Evolutionary conservation across 2,113 vertebrate genomes (phyloP), one percentile per base, ranked within the genome.

Genomic region (Loxodonta africana): DNA sequence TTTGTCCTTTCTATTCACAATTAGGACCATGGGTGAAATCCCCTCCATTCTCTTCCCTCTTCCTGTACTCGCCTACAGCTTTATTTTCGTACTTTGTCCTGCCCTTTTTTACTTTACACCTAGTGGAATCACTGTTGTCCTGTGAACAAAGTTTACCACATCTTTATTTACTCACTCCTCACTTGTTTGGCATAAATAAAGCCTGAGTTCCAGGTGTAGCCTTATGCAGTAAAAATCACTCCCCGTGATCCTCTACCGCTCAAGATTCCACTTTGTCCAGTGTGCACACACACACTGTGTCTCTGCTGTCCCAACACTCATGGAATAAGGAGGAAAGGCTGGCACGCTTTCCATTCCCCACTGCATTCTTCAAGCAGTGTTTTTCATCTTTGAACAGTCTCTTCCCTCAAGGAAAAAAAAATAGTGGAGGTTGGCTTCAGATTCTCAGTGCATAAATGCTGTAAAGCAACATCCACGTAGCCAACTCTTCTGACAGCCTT

Each of bases 361-460:
- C 74, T 20, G 10, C 8, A 10, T 76, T 62, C 86, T 81, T 82
- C 41, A 86, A 25, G 62, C 17, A 28, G 12, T 53, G 18, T 10
- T 95, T 77, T 73, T 78, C 26, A 71, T 73, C 80, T 90, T n/a
- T 87, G 6, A 44, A 28, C 41, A 95, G 37, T 41, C 41, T 83
- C 53, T 83, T 93, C 28, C 57, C 30, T 46, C 88, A 82, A 87
- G 83, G 67, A 65, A 73, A 65, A 44, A 44, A 57, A 48, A 44
- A 57, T 25, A n/a, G 14, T n/a, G 15, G 53, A 53, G 53, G 25
- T 4, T 74, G 69, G 23, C 94, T 97, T 97, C 53, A 95, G 51
- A 85, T 91, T 87, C 30, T 12, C 28, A 83, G 37, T 62, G 4
- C 9, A 41, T 41, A 67, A 81, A 78, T 60, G 33, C 11, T 33